Evolutionary conservation across 2,888 invertebrate species (phyloP), one percentile per base, ranked within the genome.

Genomic region (Drosophila nr. fundita): DNA sequence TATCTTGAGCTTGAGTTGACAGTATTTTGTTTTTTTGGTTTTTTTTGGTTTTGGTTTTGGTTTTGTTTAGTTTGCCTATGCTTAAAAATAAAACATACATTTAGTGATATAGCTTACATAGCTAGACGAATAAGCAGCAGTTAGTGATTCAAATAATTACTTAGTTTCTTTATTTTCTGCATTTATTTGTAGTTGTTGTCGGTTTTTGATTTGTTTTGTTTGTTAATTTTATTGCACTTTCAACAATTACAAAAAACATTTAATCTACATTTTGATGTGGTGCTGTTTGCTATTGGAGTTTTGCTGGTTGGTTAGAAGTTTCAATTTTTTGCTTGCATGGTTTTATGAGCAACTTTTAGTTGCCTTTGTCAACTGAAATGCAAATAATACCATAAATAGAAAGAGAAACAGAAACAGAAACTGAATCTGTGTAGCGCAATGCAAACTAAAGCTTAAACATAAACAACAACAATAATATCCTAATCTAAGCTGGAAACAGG

Each of bases 101-200:
- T 58, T 60, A 61, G 45, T 62, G 59, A 65, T 67, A 73, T 48
- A 68, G 76, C 76, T 76, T 82, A 82, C 62, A 50, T 82, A 75
- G 70, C 68, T 81, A 76, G 77, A 80, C 55, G 76, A 83, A 83
- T 68, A 80, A 85, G 83, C 80, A 78, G 70, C 67, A 55, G 40
- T 52, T 63, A 53, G 65, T 57, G 49, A 55, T 52, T 45, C 32
- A 34, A 45, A 52, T 30, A 34, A 36, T 57, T 59, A 45, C 68
- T 53, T 53, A 36, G 29, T 63, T 36, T 54, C 38, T 53, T 24
- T 68, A 52, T 69, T 73, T 60, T 38, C 27, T 62, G 21, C 54
- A 42, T 42, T 15, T 36, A 38, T 29, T 27, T 30, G 10, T 6
- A 5, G 30, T 45, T 29, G 13, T 8, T 55, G 5, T 55, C 15